A percentile compares a stretch with the other conserved stretches of the same genome.
These are phyloP conservation scores for Drosophila ohnishii DNA, from an alignment of 1,140 invertebrate genomes.

Conservation along the genomic window DNA sequence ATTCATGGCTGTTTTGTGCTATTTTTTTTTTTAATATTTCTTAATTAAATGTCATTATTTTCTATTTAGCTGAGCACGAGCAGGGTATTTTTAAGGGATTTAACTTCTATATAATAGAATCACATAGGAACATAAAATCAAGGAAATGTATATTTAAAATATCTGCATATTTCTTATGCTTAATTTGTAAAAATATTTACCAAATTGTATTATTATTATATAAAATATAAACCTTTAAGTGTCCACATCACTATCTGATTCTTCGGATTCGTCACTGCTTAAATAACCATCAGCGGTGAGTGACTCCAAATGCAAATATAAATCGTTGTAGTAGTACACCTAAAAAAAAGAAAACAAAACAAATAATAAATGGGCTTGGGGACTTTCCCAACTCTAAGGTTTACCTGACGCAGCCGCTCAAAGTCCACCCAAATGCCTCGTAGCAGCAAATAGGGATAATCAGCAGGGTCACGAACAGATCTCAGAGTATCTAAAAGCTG, in stretches of 20 bases:
- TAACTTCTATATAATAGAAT: slow-evolving; percentile 1
- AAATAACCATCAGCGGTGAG: not conserved
- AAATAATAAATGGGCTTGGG: not conserved
- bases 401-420: not conserved
- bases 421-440: slow-evolving; percentile 12
- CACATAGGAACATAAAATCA: not conserved
- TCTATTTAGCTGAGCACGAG: not conserved
- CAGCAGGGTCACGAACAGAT: not conserved
- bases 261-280: slow-evolving; percentile 16
- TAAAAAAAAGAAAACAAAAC: not conserved
- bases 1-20: not conserved
- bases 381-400: not conserved
- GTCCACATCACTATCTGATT: not conserved
- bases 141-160: not conserved
- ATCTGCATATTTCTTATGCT: too few relatives aligned
- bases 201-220: too few relatives aligned
- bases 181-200: not conserved
- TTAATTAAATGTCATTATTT: slow-evolving; percentile 35
- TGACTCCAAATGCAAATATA: slow-evolving; percentile 1
- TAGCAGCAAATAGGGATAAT: not conserved
- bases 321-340: not conserved
- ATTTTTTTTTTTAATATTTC: slow-evolving; percentile 14
- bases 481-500: not conserved
- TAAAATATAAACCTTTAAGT: not conserved
- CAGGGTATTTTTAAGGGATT: not conserved